Evolutionary conservation across 2,113 vertebrate species (phyloP).

Genomic region (Eulemur macaco): DNA sequence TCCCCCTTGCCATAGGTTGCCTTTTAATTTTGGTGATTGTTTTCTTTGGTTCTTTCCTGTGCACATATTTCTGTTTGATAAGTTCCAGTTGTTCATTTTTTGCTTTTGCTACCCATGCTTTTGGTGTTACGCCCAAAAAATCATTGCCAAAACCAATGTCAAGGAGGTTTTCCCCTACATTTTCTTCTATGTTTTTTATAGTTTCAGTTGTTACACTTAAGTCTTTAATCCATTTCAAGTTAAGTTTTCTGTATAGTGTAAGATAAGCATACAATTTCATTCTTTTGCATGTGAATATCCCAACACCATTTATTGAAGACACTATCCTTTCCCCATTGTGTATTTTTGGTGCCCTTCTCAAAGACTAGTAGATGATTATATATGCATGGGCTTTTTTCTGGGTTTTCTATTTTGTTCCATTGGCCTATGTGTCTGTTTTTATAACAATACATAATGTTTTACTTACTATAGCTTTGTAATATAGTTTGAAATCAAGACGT

Average conservation of each 20-base stretch:
- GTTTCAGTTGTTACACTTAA: neutral
- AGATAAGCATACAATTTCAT: neutral
- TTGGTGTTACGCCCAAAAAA: neutral
- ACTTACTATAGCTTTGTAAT: neutral
- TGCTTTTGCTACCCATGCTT: neutral
- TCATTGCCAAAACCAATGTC: neutral
- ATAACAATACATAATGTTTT: neutral
- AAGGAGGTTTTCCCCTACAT: neutral
- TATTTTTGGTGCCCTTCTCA: neutral
- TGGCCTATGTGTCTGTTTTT: neutral
- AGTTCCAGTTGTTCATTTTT: neutral
- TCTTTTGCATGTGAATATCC: neutral
- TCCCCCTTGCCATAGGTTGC: neutral
- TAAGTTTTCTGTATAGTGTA: neutral
- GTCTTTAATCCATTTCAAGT: neutral
- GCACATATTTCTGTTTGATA: neutral
- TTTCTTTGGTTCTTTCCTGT: neutral
- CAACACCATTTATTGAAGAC: neutral
- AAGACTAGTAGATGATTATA: neutral
- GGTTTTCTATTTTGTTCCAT: neutral
- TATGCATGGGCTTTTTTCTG: neutral
- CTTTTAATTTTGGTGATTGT: neutral
- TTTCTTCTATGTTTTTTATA: neutral
- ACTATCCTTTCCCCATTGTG: neutral
- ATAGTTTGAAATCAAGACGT: neutral